These are phyloP conservation scores for Nesospiza acunhae DNA, from an alignment of 2,113 vertebrate genomes.

Conservation along the genomic window DNA sequence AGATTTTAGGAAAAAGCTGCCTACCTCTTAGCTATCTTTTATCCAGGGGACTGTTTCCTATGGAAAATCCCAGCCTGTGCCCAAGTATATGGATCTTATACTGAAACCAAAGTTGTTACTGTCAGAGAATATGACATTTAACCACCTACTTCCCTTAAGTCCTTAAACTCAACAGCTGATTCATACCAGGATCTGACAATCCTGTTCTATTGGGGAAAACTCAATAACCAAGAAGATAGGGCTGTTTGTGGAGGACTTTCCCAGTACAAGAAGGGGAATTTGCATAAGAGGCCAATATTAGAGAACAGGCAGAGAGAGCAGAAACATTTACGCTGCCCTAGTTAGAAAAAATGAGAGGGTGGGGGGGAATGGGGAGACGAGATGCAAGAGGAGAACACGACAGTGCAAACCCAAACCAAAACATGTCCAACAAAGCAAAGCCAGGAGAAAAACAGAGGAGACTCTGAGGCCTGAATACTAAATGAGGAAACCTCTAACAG, in stretches of 20 bases:
- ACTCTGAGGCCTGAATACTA: background rate
- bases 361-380: rapidly evolving
- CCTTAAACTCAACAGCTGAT: background rate
- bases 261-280: background rate
- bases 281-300: background rate
- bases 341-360: rapidly evolving
- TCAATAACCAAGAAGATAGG: background rate
- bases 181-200: background rate
- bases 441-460: background rate
- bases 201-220: background rate
- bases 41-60: background rate
- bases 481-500: background rate
- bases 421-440: background rate
- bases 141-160: background rate
- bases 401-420: background rate
- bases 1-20: background rate
- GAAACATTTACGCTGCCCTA: background rate
- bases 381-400: background rate
- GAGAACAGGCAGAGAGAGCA: background rate
- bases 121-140: background rate
- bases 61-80: conserved; percentile 45
- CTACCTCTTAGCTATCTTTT: background rate
- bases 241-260: background rate
- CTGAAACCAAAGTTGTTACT: background rate
- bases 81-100: background rate